Percentiles rank a stretch among this genome's conserved stretches.
phyloP scores from a whole-genome alignment of 2,797 vertebrate genomes.

The Chrysocyon brachyurus region DNA sequence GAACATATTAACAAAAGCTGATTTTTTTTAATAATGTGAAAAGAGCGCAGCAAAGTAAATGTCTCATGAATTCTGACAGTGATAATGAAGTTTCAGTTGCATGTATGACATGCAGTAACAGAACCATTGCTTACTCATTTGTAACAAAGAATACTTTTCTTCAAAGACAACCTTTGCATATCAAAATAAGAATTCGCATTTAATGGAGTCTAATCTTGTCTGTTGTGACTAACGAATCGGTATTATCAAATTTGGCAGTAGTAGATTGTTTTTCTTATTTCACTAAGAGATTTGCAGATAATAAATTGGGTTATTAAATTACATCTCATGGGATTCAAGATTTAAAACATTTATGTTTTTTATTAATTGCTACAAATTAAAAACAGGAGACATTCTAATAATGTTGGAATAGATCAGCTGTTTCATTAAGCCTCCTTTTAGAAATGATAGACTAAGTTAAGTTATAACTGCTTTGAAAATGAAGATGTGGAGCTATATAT shows the following conservation, averaged over 20 bases:
- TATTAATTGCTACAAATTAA: slow-evolving; percentile 72
- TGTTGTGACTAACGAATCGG: slow-evolving; percentile 67
- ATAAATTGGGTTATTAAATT: slow-evolving; percentile 70
- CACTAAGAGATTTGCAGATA: slow-evolving; percentile 36
- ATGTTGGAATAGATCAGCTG: slow-evolving; percentile 24
- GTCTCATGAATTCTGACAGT: neutral
- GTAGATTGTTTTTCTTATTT: slow-evolving; percentile 68
- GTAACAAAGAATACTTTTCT: neutral
- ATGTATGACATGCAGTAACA: neutral
- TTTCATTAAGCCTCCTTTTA: slow-evolving; percentile 67
- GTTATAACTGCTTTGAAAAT: neutral
- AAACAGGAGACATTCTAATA: slow-evolving; percentile 26
- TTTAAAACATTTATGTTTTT: slow-evolving; percentile 67
- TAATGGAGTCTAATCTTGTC: slow-evolving; percentile 68
- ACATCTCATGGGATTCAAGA: slow-evolving; percentile 59
- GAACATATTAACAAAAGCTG: neutral
- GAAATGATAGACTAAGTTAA: slow-evolving; percentile 57
- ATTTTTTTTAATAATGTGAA: neutral
- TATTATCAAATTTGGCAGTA: slow-evolving; percentile 62
- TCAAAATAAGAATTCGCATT: slow-evolving; percentile 36
- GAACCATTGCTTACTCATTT: neutral
- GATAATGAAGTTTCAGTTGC: neutral
- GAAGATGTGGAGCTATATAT: neutral
- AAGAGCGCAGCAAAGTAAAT: neutral
- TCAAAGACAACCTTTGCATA: slow-evolving; percentile 24